Evolutionary conservation across 2,797 vertebrate species (phyloP).

Genomic region (Parauchenoglanis punctatus): DNA sequence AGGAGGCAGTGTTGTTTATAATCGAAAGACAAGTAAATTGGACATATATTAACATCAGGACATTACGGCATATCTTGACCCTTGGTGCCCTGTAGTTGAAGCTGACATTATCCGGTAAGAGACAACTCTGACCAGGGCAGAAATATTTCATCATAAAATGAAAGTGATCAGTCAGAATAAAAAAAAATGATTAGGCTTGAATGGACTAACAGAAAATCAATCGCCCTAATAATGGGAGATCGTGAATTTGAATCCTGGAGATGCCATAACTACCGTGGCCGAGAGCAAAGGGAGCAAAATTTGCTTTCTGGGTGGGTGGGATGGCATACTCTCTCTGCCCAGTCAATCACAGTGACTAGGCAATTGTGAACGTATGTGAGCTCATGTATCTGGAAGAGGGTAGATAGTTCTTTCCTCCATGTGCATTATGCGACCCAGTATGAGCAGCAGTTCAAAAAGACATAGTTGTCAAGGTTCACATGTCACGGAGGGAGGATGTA

Average conservation of each 20-base stretch:
- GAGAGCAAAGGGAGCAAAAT: neutral
- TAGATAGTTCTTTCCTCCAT: neutral
- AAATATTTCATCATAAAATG: slow-evolving; percentile 4
- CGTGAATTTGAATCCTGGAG: neutral
- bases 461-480: neutral
- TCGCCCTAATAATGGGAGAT: too few relatives aligned
- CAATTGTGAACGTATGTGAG: neutral
- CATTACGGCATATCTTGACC: neutral
- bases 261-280: neutral
- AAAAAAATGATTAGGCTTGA: neutral
- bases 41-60: neutral
- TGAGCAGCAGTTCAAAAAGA: neutral
- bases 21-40: neutral
- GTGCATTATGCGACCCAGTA: neutral
- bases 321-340: neutral
- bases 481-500: neutral
- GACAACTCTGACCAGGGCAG: neutral
- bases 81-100: too few relatives aligned
- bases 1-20: neutral
- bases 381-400: neutral
- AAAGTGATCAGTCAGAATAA: neutral
- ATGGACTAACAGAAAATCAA: neutral
- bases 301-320: neutral
- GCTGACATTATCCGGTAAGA: too few relatives aligned
- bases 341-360: neutral